These are phyloP conservation scores for Crematogaster levior DNA, from an alignment of 2,888 invertebrate species.

Conservation along the genomic window DNA sequence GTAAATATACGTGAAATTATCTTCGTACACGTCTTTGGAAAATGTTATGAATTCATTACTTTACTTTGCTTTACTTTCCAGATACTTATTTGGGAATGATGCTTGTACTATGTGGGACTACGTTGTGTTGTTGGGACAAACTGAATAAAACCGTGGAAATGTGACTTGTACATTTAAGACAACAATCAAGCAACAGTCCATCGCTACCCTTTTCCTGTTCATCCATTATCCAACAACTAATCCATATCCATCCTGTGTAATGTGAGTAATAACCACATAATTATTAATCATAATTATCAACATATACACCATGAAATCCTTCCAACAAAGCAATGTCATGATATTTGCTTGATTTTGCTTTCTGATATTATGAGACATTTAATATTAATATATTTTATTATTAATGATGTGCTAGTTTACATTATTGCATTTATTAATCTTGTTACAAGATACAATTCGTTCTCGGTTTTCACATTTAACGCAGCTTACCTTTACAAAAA, in stretches of 20 bases:
- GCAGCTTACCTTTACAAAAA: slow-evolving; percentile 53
- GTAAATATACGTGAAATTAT: slow-evolving; percentile 83
- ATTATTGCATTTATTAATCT: slow-evolving; percentile 78
- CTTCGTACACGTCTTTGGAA: background rate
- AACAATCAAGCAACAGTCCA: background rate
- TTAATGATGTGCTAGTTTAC: slow-evolving; percentile 72
- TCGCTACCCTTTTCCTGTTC: slow-evolving; percentile 1
- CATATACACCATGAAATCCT: background rate
- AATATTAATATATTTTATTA: slow-evolving; percentile 54
- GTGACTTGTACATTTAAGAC: background rate
- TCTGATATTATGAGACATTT: slow-evolving; percentile 50
- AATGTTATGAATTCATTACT: slow-evolving; percentile 52
- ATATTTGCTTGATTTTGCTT: slow-evolving; percentile 9
- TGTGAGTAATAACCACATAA: slow-evolving; percentile 5
- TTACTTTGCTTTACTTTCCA: slow-evolving; percentile 82
- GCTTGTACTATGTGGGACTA: slow-evolving; percentile 88
- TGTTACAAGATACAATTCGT: slow-evolving; percentile 81
- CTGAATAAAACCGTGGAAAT: slow-evolving; percentile 50
- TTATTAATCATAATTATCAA: slow-evolving; percentile 19
- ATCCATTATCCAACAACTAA: background rate
- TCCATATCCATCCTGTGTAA: slow-evolving; percentile 3
- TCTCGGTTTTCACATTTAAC: slow-evolving; percentile 65
- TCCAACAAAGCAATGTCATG: background rate
- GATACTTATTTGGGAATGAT: slow-evolving; percentile 88
- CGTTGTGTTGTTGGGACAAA: slow-evolving; percentile 89